A percentile compares a stretch with the other conserved stretches of the same genome.
Conservation (phyloP, 2,797 vertebrate genomes). For the Enteromius anoplus region DNA sequence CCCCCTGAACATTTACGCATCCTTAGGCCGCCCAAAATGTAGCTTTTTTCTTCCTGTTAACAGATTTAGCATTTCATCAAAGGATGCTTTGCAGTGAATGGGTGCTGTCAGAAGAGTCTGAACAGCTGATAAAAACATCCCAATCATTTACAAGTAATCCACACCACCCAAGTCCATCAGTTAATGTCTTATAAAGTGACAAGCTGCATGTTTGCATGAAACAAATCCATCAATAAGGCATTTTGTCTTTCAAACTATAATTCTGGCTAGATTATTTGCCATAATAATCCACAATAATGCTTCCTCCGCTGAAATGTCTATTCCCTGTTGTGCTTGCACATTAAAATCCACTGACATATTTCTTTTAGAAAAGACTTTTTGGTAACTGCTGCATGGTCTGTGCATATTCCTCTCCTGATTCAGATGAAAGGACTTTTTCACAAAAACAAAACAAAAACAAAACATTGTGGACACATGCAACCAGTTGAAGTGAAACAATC, state of each 20-base stretch:
- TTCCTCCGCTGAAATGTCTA: not conserved
- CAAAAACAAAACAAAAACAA: not conserved
- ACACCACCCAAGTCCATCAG: too few relatives aligned
- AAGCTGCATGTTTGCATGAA: not conserved
- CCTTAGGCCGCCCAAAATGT: not conserved
- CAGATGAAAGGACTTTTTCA: not conserved
- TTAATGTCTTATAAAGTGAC: not conserved
- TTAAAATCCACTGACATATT: not conserved
- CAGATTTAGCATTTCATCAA: not conserved
- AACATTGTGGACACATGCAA: not conserved
- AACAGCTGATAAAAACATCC: not conserved
- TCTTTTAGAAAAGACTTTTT: not conserved
- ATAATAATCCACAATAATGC: not conserved
- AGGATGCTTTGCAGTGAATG: not conserved
- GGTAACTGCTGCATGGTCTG: not conserved
- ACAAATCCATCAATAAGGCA: not conserved
- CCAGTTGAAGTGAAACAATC: not conserved
- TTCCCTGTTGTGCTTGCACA: not conserved
- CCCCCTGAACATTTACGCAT: not conserved
- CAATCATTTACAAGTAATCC: not conserved
- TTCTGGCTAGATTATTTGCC: not conserved
- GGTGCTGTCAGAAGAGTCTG: not conserved
- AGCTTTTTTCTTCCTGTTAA: not conserved
- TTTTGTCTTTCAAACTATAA: not conserved
- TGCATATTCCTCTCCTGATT: not conserved